Conservation (phyloP, 2,888 invertebrate genomes). For the Ephialtes manifestator region DNA sequence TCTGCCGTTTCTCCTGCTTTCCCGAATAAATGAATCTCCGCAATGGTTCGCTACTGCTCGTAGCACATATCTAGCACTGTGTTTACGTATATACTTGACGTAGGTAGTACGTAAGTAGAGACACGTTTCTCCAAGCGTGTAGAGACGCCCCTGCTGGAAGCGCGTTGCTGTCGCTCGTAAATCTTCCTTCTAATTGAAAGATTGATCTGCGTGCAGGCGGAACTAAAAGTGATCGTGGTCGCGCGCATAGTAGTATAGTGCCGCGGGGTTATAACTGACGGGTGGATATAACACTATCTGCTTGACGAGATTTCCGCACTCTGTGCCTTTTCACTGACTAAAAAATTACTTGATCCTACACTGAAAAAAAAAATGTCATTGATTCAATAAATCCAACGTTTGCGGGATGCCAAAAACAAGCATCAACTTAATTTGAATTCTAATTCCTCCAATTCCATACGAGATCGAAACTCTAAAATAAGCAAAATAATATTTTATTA, state of each 20-base stretch:
- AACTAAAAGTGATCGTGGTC: conserved; percentile 76
- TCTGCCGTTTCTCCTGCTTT: conserved; percentile 42
- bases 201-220: conserved; percentile 79
- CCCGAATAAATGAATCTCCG: conserved; percentile 59
- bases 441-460: too few species aligned
- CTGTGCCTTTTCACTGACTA: neutral
- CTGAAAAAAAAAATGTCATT: too few species aligned
- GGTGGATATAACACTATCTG: conserved; percentile 46
- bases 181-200: conserved; percentile 82
- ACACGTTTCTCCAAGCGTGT: conserved; percentile 64
- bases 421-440: too few species aligned
- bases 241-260: conserved; percentile 47
- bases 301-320: conserved; percentile 15
- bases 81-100: conserved; percentile 17
- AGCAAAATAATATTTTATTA: too few species aligned
- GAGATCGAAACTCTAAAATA: too few species aligned
- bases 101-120: conserved; percentile 43
- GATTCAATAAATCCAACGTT: too few species aligned
- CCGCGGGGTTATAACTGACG: conserved; percentile 50
- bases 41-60: conserved; percentile 44
- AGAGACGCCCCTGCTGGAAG: conserved; percentile 58
- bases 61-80: conserved; percentile 10
- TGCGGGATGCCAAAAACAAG: too few species aligned
- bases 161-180: conserved; percentile 76
- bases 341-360: neutral